phyloP scores from a whole-genome alignment of 2,113 vertebrate genomes.

The Toxostoma redivivum region DNA sequence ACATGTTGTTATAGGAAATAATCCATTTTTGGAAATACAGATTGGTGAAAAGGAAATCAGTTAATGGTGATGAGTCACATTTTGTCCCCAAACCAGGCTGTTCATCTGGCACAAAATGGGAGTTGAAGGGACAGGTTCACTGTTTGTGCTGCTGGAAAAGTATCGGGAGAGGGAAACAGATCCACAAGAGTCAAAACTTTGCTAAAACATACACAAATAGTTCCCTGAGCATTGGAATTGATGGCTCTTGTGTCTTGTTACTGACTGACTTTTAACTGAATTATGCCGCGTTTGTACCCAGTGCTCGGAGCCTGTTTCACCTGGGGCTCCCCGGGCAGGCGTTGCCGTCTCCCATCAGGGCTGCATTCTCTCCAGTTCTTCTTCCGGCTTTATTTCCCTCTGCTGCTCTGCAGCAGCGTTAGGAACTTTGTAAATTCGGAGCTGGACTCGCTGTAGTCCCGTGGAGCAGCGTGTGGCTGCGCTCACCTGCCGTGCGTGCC shows the following conservation, averaged over 20 bases:
- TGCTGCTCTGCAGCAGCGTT: neutral
- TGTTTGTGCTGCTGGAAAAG: neutral
- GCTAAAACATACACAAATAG: neutral
- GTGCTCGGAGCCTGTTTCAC: neutral
- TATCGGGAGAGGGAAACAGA: neutral
- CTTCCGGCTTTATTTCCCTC: neutral
- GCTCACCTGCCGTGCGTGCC: neutral
- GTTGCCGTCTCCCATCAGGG: rapidly evolving
- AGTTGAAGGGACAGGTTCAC: neutral
- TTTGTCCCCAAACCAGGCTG: neutral
- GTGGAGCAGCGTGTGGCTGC: neutral
- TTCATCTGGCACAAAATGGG: neutral
- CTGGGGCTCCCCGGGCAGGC: neutral
- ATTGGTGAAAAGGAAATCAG: neutral
- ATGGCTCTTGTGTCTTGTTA: neutral
- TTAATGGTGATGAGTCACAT: neutral
- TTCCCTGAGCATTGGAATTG: neutral
- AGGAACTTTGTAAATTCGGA: rapidly evolving
- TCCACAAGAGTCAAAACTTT: neutral
- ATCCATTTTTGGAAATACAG: neutral
- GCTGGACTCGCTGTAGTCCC: neutral
- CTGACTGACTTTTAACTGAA: neutral
- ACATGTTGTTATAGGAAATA: neutral
- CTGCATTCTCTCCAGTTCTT: neutral
- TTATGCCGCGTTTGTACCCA: rapidly evolving